Conservation (phyloP, 2,113 vertebrate genomes). For the Maccullochella peelii region DNA sequence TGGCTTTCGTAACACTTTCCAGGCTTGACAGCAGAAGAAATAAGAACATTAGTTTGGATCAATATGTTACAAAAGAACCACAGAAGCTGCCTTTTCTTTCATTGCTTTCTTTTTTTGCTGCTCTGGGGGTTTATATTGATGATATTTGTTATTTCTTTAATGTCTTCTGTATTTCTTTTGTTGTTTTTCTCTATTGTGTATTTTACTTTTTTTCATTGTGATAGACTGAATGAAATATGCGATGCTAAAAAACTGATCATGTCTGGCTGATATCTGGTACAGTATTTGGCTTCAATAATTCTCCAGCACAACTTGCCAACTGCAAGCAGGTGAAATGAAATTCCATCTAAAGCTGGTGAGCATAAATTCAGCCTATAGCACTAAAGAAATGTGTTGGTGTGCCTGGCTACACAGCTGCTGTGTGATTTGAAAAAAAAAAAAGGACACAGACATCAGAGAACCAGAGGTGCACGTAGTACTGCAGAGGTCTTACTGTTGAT, state of each 20-base stretch:
- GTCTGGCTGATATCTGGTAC: not conserved
- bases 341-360: not conserved
- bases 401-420: not conserved
- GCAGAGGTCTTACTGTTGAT: slow-evolving; percentile 73
- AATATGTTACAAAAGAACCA: slow-evolving; percentile 2
- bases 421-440: not conserved
- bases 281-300: not conserved
- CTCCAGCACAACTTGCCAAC: not conserved
- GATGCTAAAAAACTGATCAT: not conserved
- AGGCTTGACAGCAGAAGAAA: slow-evolving; percentile 8
- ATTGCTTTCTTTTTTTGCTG: too few relatives aligned
- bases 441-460: not conserved
- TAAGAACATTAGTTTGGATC: not conserved
- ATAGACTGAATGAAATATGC: not conserved
- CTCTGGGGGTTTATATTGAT: not conserved
- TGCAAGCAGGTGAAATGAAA: not conserved
- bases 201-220: not conserved
- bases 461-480: fast-evolving
- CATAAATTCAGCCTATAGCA: not conserved
- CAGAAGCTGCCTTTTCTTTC: not conserved
- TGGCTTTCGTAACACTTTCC: not conserved
- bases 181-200: not conserved
- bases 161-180: not conserved
- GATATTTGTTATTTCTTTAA: not conserved
- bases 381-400: not conserved